Conservation (phyloP, 2,888 invertebrate species). For the Ganaspis brasiliensis region DNA sequence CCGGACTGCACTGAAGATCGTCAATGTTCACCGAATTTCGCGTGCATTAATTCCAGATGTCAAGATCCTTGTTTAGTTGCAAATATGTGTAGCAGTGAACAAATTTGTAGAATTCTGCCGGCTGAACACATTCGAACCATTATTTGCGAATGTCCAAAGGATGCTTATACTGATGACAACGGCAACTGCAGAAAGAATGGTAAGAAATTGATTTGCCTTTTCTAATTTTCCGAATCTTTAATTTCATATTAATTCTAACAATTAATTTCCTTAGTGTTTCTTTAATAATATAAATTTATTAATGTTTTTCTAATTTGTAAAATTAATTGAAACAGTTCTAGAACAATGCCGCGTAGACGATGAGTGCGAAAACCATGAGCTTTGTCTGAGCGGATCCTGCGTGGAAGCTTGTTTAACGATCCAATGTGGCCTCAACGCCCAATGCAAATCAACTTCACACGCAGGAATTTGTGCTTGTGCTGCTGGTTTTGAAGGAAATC, state of each 20-base stretch:
- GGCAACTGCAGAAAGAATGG: slow-evolving; percentile 86
- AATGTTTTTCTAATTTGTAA: neutral
- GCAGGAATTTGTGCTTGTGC: slow-evolving; percentile 90
- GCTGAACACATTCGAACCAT: slow-evolving; percentile 91
- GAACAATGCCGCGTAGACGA: slow-evolving; percentile 68
- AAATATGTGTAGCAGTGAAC: slow-evolving; percentile 88
- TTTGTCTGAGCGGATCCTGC: slow-evolving; percentile 89
- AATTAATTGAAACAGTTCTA: slow-evolving; percentile 22
- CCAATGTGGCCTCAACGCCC: slow-evolving; percentile 91
- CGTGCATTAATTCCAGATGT: slow-evolving; percentile 90
- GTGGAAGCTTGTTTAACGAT: slow-evolving; percentile 90
- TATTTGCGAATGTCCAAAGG: slow-evolving; percentile 92
- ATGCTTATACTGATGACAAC: slow-evolving; percentile 88
- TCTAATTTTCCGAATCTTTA: neutral
- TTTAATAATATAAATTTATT: neutral
- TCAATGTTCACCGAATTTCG: slow-evolving; percentile 88
- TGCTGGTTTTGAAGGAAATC: slow-evolving; percentile 89
- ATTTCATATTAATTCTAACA: neutral
- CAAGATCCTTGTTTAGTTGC: slow-evolving; percentile 88
- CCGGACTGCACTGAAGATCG: slow-evolving; percentile 88
- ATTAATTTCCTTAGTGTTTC: neutral
- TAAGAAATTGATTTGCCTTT: slow-evolving; percentile 62
- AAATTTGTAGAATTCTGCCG: slow-evolving; percentile 90
- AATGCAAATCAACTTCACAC: slow-evolving; percentile 89
- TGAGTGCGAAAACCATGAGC: slow-evolving; percentile 89